phyloP scores from a whole-genome alignment of 2,888 invertebrate species.

The Chrysolina americana region DNA sequence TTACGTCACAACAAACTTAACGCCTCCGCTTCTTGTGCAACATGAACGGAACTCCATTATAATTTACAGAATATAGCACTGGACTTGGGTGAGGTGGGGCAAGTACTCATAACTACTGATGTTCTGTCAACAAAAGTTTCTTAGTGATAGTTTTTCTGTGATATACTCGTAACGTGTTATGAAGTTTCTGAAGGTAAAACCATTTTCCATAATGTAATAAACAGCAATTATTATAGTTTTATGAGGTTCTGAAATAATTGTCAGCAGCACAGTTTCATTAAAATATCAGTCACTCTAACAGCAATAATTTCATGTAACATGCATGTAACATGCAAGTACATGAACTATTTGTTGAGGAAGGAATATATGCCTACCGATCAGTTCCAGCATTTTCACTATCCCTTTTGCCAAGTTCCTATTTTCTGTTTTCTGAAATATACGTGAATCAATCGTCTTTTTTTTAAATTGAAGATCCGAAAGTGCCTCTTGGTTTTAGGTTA shows the following conservation, averaged over 20 bases:
- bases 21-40: conserved; percentile 21
- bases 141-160: conserved; percentile 23
- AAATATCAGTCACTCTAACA: too few relatives aligned
- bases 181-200: neutral
- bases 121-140: conserved; percentile 24
- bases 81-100: neutral
- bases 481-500: too few relatives aligned
- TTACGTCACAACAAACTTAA: neutral
- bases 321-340: too few relatives aligned
- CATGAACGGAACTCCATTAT: neutral
- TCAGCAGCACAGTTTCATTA: too few relatives aligned
- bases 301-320: too few relatives aligned
- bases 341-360: too few relatives aligned
- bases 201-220: neutral
- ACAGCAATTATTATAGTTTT: neutral
- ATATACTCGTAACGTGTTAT: conserved; percentile 2
- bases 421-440: too few relatives aligned
- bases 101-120: conserved; percentile 23
- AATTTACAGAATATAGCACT: neutral
- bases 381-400: too few relatives aligned
- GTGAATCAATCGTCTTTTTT: too few relatives aligned
- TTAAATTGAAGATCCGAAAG: too few relatives aligned
- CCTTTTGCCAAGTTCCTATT: too few relatives aligned
- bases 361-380: too few relatives aligned
- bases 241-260: neutral